Percentiles rank a stretch among this genome's conserved stretches.
Conservation (phyloP, 2,113 vertebrate genomes). For the Oreochromis tanganicae region DNA sequence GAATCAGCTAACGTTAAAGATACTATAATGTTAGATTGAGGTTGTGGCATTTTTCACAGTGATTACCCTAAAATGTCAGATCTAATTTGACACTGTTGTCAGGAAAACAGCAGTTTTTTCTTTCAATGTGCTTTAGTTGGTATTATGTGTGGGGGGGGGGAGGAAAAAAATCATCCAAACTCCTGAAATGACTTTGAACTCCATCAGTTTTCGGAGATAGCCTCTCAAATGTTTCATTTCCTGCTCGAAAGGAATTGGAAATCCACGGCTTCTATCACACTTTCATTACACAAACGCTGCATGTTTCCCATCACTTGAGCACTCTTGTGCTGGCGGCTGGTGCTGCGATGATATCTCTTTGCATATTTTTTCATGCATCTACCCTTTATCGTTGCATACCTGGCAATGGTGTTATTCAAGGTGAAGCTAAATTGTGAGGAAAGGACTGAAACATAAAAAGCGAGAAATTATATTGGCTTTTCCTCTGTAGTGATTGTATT, state of each 20-base stretch:
- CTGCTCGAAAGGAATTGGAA: constrained; percentile 20
- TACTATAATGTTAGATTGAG: background rate
- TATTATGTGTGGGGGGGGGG: background rate
- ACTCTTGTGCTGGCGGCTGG: background rate
- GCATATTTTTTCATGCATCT: background rate
- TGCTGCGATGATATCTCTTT: background rate
- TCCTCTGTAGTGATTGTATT: background rate
- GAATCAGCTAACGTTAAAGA: background rate
- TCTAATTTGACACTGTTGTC: background rate
- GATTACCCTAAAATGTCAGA: background rate
- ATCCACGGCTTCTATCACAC: background rate
- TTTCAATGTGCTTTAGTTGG: background rate
- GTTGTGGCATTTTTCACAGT: background rate
- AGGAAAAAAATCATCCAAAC: background rate
- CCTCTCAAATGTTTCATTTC: constrained; percentile 19
- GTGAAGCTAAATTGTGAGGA: background rate
- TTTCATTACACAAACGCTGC: constrained; percentile 9
- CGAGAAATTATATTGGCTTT: background rate
- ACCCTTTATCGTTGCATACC: background rate
- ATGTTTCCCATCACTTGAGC: background rate
- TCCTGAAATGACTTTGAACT: background rate
- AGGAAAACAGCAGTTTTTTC: background rate
- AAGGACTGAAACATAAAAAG: background rate
- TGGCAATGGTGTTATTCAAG: background rate
- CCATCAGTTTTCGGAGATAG: background rate